A percentile compares a stretch with the other conserved stretches of the same genome.
Conservation (phyloP, 2,113 vertebrate species). For the Percopsis transmontana region DNA sequence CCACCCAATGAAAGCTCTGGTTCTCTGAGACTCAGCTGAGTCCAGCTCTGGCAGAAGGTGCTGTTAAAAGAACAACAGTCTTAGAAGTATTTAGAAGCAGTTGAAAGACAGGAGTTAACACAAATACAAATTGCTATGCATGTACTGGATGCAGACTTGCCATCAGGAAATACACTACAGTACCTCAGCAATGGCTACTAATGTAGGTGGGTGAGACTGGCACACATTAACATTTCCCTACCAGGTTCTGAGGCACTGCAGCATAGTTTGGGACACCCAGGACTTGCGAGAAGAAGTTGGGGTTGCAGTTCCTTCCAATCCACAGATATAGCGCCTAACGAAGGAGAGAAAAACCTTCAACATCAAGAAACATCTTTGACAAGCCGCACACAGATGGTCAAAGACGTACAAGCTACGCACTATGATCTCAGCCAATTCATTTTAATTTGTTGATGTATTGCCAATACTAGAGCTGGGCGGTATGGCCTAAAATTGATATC, state of each 20-base stretch:
- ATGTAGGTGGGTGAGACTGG: too few relatives aligned
- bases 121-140: too few relatives aligned
- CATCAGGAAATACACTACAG: background rate
- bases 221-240: constrained; percentile 62
- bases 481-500: too few relatives aligned
- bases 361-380: background rate
- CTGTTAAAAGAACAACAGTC: constrained; percentile 59
- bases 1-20: constrained; percentile 87
- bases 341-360: background rate
- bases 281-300: constrained; percentile 87
- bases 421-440: too few relatives aligned
- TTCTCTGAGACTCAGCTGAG: constrained; percentile 89
- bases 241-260: constrained; percentile 87
- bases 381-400: too few relatives aligned
- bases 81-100: background rate
- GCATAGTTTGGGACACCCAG: constrained; percentile 87
- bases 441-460: too few relatives aligned
- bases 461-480: too few relatives aligned
- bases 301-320: constrained; percentile 89
- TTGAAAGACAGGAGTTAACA: rapidly evolving
- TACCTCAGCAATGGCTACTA: background rate
- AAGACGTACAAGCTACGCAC: too few relatives aligned
- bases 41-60: constrained; percentile 91
- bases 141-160: background rate
- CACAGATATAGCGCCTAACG: constrained; percentile 89